Percentiles rank a stretch among this genome's conserved stretches.
Evolutionary conservation across 1,140 invertebrate species (phyloP).

Genomic region (Limonius californicus): DNA sequence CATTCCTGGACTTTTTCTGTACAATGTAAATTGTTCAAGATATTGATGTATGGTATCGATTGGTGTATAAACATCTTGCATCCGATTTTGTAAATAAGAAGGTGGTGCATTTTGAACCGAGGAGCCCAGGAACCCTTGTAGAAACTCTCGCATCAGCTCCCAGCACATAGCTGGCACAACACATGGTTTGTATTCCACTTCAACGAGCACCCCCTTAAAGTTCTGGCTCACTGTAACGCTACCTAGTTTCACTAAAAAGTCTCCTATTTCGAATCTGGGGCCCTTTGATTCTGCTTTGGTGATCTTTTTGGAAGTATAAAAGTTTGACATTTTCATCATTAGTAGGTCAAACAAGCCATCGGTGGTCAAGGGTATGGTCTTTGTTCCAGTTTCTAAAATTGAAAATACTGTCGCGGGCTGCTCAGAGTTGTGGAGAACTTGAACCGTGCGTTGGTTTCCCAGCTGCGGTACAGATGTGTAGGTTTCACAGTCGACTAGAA

Average conservation of each 20-base stretch:
- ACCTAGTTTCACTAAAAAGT: conserved; percentile 93
- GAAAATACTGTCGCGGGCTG: conserved; percentile 92
- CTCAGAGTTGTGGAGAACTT: conserved; percentile 92
- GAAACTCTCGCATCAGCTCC: conserved; percentile 88
- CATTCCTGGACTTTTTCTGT: conserved; percentile 67
- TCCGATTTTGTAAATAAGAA: conserved; percentile 64
- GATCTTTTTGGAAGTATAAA: conserved; percentile 86
- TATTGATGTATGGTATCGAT: conserved; percentile 94
- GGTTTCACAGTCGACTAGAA: conserved; percentile 92
- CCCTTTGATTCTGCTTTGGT: conserved; percentile 86
- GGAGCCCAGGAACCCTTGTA: conserved; percentile 86
- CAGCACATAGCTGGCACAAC: conserved; percentile 82
- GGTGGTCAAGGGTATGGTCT: conserved; percentile 81
- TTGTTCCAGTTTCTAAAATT: conserved; percentile 81
- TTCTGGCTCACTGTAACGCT: conserved; percentile 88
- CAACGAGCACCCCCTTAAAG: conserved; percentile 91
- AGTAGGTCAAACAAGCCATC: conserved; percentile 88
- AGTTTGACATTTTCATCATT: conserved; percentile 82
- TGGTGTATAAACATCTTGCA: conserved; percentile 84
- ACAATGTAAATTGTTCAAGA: conserved; percentile 89
- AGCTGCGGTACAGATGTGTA: conserved; percentile 75
- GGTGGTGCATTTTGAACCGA: conserved; percentile 61
- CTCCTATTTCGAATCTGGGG: conserved; percentile 84
- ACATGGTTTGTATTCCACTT: conserved; percentile 93
- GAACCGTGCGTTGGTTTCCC: conserved; percentile 72